Base-by-base conservation (phyloP, 2,888 invertebrate genomes). In the Nycteola revayana region DNA sequence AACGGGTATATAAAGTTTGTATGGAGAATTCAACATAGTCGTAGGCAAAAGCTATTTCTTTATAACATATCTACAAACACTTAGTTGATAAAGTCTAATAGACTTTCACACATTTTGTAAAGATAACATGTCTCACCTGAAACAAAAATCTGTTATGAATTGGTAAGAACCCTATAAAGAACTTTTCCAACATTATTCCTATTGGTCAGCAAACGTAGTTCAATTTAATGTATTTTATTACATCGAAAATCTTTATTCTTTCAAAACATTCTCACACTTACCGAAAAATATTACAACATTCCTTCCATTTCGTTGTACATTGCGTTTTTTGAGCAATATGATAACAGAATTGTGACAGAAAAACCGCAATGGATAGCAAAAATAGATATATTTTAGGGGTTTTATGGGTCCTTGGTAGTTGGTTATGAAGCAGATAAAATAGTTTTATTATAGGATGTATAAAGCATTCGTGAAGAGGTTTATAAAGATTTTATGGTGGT, bases 401-500 rank as follows among this genome's bases (percentile, higher is more conserved):
- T 31, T 23, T 26, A 26, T 33, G 21, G 25, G 23, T 22, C 14
- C 14, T 27, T 31, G 9, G 18, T 42, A 26, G 10, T 32, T 17
- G 17, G 28, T 40, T 40, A 36, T 23, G 30, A 37, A 34, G 37
- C 36, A 41, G 38, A 56, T 56, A 56, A 60, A 55, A 47, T 57
- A 56, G 53, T 57, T 57, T 57, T 59, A 58, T 48, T 52, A 47
- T 36, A 44, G 42, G 42, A 54, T 43, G 36, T 32, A 59, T 57
- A 57, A 59, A 59, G 28, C 60, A 59, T 56, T 57, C 46, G 55
- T 56, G 45, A 52, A 59, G 60, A 52, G 57, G 31, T 56, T 57
- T 57, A 57, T 50, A 39, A 52, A 46, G 44, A 49, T 59, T 60
- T 57, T 60, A 57, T 58, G 58, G 44, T 38, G 26, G 56, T 33